A percentile compares a stretch with the other conserved stretches of the same genome.
These are phyloP conservation scores for Lysandra bellargus DNA, from an alignment of 2,888 invertebrate genomes.

Conservation along the genomic window DNA sequence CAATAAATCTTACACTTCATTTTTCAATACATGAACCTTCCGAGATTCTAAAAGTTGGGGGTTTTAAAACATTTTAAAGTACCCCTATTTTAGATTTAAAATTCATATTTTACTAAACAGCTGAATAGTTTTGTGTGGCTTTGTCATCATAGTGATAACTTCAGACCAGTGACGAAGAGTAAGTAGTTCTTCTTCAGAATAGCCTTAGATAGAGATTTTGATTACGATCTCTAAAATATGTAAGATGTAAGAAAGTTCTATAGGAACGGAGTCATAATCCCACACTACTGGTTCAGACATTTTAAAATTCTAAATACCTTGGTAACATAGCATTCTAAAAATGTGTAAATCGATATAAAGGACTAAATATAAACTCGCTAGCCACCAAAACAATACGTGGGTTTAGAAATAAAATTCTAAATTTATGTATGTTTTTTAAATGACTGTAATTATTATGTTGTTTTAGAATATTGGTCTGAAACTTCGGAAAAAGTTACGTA, in stretches of 20 bases:
- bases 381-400: background rate
- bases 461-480: background rate
- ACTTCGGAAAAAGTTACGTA: too few species aligned
- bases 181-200: too few species aligned
- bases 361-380: background rate
- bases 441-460: background rate
- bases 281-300: background rate
- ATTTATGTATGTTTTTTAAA: background rate
- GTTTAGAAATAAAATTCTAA: background rate
- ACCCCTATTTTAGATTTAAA: background rate
- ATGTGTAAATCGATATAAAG: background rate
- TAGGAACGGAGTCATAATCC: too few species aligned
- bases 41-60: background rate
- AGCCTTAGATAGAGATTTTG: too few species aligned
- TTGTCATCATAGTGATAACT: too few species aligned
- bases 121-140: too few species aligned
- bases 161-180: too few species aligned
- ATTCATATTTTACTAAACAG: too few species aligned
- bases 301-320: background rate
- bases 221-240: too few species aligned
- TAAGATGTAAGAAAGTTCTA: too few species aligned
- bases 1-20: slow-evolving; percentile 48
- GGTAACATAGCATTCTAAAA: background rate
- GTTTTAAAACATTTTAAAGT: background rate
- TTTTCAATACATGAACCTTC: slow-evolving; percentile 33